A percentile compares a stretch with the other conserved stretches of the same genome.
Conservation (phyloP, 2,888 invertebrate species). For the Nephrocerus scutellatus region DNA sequence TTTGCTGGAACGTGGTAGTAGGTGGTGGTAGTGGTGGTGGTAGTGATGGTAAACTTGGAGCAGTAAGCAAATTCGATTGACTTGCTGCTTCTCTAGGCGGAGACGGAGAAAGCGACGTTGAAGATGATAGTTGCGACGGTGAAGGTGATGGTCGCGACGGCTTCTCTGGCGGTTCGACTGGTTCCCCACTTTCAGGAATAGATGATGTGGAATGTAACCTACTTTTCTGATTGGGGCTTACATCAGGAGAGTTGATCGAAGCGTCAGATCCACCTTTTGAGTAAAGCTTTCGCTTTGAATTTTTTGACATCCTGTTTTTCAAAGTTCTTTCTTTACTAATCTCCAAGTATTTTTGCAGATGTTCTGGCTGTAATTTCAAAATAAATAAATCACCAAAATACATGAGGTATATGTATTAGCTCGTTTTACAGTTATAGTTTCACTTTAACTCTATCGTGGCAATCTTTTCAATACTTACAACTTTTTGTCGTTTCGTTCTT, state of each 20-base stretch:
- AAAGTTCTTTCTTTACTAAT: constrained; percentile 8
- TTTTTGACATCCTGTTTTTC: constrained; percentile 5
- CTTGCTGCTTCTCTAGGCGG: background rate
- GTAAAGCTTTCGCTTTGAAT: constrained; percentile 24
- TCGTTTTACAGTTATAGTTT: no score
- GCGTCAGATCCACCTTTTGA: constrained; percentile 23
- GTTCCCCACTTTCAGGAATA: no score
- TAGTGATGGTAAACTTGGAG: constrained; percentile 1
- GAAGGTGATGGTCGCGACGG: constrained; percentile 20
- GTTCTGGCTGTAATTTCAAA: constrained; percentile 14
- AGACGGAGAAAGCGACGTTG: no score
- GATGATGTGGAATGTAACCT: no score
- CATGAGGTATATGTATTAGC: no score
- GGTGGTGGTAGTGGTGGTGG: constrained; percentile 11
- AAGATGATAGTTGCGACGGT: constrained; percentile 5
- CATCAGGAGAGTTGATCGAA: no score
- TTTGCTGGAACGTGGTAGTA: constrained; percentile 2
- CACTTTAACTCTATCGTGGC: no score
- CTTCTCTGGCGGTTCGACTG: no score
- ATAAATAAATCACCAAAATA: constrained; percentile 1
- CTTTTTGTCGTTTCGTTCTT: no score
- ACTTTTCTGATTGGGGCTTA: no score
- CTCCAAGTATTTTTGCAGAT: constrained; percentile 20
- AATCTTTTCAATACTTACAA: no score
- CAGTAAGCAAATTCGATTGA: no score